Conservation (phyloP, 2,888 invertebrate species). For the Esperia sulphurella region DNA sequence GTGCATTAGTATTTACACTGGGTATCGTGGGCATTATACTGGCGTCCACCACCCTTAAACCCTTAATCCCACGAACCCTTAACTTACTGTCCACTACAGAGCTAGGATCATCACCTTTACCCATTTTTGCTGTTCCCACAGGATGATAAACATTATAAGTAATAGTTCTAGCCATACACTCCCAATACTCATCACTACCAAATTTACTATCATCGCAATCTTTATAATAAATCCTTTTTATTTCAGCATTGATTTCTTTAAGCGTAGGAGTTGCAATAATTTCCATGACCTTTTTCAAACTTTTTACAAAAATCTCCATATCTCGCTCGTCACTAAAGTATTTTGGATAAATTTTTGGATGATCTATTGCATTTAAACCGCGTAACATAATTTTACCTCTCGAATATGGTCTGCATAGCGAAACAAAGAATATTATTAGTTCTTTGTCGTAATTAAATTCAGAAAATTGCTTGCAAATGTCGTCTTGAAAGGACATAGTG, state of each 20-base stretch:
- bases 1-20: slow-evolving; percentile 63
- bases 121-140: slow-evolving; percentile 68
- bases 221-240: slow-evolving; percentile 48
- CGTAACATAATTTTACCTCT: slow-evolving; percentile 52
- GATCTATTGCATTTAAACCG: slow-evolving; percentile 42
- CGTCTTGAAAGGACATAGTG: slow-evolving; percentile 45
- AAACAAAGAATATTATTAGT: slow-evolving; percentile 55
- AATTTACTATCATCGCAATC: slow-evolving; percentile 54
- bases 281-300: slow-evolving; percentile 47
- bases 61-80: slow-evolving; percentile 44
- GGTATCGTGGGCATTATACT: slow-evolving; percentile 69
- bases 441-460: slow-evolving; percentile 56
- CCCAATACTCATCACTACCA: slow-evolving; percentile 56
- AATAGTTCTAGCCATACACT: slow-evolving; percentile 63
- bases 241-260: slow-evolving; percentile 43
- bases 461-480: slow-evolving; percentile 55
- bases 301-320: slow-evolving; percentile 48
- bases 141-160: slow-evolving; percentile 69
- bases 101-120: slow-evolving; percentile 36
- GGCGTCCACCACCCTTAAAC: slow-evolving; percentile 60
- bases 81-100: slow-evolving; percentile 55
- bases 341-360: slow-evolving; percentile 57
- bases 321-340: slow-evolving; percentile 61
- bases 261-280: slow-evolving; percentile 54
- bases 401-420: slow-evolving; percentile 60